A percentile compares a stretch with the other conserved stretches of the same genome.
Evolutionary conservation across 2,888 invertebrate genomes (phyloP).

Genomic region (Julus scanicus): DNA sequence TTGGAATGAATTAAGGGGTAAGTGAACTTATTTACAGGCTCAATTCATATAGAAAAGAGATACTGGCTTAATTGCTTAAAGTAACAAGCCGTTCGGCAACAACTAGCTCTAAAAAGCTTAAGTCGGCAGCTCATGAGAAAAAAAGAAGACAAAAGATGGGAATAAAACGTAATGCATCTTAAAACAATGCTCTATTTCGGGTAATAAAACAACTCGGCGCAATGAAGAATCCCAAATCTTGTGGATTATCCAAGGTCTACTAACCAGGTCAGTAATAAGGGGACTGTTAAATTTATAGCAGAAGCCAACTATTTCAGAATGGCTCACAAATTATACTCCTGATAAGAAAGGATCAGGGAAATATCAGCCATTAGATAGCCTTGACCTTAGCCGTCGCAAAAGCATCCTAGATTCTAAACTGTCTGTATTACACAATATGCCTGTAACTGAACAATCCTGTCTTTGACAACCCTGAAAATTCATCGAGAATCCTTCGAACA

Average conservation of each 20-base stretch:
- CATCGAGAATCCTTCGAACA: no score
- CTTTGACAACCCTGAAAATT: no score
- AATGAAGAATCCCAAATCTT: background rate
- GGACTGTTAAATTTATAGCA: constrained; percentile 6
- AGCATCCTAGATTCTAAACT: no score
- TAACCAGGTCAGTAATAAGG: constrained; percentile 9
- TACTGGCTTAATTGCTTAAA: no score
- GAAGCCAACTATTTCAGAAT: background rate
- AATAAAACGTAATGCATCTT: background rate
- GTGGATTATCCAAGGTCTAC: background rate
- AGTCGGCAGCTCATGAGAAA: background rate
- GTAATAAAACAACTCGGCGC: background rate
- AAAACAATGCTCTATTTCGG: background rate
- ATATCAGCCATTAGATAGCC: background rate
- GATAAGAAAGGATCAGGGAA: background rate
- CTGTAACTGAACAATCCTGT: no score
- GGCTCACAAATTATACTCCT: background rate
- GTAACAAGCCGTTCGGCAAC: no score
- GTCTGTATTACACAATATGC: no score
- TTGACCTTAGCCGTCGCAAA: background rate
- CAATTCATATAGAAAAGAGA: no score
- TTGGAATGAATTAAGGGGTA: no score
- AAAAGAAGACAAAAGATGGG: background rate
- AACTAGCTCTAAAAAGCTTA: background rate
- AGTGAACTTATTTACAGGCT: no score